These are phyloP conservation scores for Grammomys surdaster DNA, from an alignment of 2,113 vertebrate genomes.

Conservation along the genomic window DNA sequence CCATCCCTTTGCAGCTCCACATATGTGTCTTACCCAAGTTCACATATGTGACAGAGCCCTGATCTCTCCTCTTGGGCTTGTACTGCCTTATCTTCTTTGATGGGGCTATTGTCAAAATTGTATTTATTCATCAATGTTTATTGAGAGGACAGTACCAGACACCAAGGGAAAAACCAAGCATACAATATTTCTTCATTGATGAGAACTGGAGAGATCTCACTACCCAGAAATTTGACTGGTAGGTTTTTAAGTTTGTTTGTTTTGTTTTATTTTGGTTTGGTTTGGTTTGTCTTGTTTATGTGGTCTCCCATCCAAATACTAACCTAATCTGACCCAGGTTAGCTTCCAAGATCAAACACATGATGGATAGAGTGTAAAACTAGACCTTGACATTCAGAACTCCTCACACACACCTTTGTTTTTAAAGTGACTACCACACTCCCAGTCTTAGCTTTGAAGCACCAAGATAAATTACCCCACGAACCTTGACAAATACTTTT, in stretches of 20 bases:
- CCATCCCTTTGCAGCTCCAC: too few relatives aligned
- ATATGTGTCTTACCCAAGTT: neutral
- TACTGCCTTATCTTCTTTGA: neutral
- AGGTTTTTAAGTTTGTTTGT: neutral
- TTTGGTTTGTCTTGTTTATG: neutral
- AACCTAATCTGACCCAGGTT: neutral
- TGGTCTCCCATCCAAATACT: neutral
- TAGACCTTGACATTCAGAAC: neutral
- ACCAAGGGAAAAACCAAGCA: constrained; percentile 30
- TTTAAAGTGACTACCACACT: neutral
- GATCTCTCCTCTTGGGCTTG: neutral
- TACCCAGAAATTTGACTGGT: neutral
- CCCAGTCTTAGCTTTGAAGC: neutral
- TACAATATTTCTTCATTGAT: neutral
- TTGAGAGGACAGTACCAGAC: neutral
- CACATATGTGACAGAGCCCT: neutral
- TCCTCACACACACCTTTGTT: too few relatives aligned
- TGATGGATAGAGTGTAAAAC: neutral
- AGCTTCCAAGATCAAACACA: neutral
- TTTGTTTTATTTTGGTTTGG: neutral
- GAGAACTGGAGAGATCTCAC: constrained; percentile 14
- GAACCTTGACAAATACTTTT: neutral
- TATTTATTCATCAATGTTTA: constrained; percentile 28
- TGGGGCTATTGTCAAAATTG: constrained; percentile 19
- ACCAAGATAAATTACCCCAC: constrained; percentile 8